Base-by-base conservation (phyloP, 2,888 invertebrate species). In the Bombylius discolor region DNA sequence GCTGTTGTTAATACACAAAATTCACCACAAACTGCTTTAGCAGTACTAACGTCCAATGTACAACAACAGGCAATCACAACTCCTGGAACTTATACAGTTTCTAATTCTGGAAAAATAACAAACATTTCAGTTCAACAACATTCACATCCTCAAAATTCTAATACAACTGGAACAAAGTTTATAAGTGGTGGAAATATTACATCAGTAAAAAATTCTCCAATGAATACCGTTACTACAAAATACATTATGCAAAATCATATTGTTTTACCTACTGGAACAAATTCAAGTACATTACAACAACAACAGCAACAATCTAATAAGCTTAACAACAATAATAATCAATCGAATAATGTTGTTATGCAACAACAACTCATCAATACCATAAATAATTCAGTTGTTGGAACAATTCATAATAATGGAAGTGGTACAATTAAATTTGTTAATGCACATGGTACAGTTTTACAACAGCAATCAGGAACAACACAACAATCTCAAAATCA, bases 391-490 rank as follows among this genome's bases (percentile, higher is more conserved):
- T 56, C 50, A 11, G 57, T 57, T 36, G 60, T 61, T 39, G 44
- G 39, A 1, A 51, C 32, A 47, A 51, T 52, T 9, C 32, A 44
- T 46, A 51, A n/a, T 32, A 42, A 23, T 47, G n/a, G 46, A 3
- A 58, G 61, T 51, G 63, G 66, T 34, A 69, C 70, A 32, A 74
- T 74, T 11, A 74, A 74, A 60, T 74, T 72, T 66, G 73, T 74
- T 8, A 74, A 74, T 60, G 69, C 73, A 5, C 73, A 74, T 48
- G 74, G 74, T 42, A 72, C 72, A 4, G 68, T 74, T 23, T 68
- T 73, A 57, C 73, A 72, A 52, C 72, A 67, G 52, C 71, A 70
- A 58, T 12, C 7, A 14, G 11, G n/a, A 14, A 39, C 51, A 8
- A 70, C 66, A 52, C 60, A 55, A 14, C 53, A 57, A 14, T 23